Evolutionary conservation across 1,140 invertebrate genomes (phyloP).

Genomic region (Platyscapa corneri): DNA sequence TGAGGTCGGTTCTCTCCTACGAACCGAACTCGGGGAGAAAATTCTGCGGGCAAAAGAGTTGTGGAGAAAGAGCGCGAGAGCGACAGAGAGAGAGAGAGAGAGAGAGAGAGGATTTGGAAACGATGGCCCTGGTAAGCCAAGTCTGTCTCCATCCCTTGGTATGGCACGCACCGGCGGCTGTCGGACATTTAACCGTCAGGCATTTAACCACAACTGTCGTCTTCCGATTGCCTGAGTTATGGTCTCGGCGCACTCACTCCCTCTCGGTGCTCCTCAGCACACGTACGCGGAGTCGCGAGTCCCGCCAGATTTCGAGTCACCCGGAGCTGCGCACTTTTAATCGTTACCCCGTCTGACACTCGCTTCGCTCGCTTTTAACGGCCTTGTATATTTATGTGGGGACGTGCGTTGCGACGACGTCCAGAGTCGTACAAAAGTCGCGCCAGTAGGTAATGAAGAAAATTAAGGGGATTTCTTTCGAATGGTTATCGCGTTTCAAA

Average conservation of each 20-base stretch:
- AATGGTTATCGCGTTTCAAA: too few species aligned
- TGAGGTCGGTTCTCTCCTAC: not conserved
- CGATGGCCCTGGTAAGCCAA: not conserved
- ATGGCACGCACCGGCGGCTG: conserved; percentile 55
- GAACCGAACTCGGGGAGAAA: not conserved
- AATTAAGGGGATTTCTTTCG: not conserved
- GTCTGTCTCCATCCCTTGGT: not conserved
- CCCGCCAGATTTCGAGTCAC: not conserved
- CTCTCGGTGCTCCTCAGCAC: not conserved
- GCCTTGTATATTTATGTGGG: not conserved
- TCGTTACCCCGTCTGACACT: conserved; percentile 23
- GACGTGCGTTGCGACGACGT: not conserved
- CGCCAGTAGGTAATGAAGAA: not conserved
- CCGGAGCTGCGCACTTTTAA: conserved; percentile 2
- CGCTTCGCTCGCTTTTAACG: conserved; percentile 19
- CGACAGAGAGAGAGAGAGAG: too few species aligned
- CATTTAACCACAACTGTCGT: conserved; percentile 74
- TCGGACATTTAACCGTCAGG: conserved; percentile 64
- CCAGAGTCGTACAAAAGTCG: not conserved
- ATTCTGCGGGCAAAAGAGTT: conserved; percentile 36
- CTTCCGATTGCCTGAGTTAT: conserved; percentile 67
- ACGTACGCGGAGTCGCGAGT: not conserved
- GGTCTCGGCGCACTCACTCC: not conserved
- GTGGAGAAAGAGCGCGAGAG: not conserved
- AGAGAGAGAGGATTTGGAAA: not conserved